phyloP scores from a whole-genome alignment of 2,888 invertebrate genomes.

The Rugalucina vietnamica region DNA sequence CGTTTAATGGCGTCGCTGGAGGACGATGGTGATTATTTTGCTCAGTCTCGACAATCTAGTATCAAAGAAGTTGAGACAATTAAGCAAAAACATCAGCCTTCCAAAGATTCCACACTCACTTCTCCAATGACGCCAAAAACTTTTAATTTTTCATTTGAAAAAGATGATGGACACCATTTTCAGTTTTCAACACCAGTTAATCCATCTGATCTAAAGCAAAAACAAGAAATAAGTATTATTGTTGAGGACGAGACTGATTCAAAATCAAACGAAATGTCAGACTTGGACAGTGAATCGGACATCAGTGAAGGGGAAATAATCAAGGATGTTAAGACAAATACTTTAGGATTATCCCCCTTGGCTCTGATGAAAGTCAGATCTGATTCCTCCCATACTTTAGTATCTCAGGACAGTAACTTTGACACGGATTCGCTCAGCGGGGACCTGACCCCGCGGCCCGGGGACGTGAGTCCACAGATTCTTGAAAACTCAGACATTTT shows the following conservation, averaged over 20 bases:
- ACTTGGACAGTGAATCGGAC: neutral
- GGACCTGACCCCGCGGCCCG: conserved; percentile 42
- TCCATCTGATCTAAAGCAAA: neutral
- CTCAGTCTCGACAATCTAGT: conserved; percentile 25
- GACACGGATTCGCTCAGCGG: conserved; percentile 42
- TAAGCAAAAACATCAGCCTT: conserved; percentile 43
- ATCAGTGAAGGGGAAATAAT: neutral
- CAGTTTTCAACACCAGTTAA: conserved; percentile 31
- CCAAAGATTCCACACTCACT: conserved; percentile 54
- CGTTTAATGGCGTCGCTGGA: conserved; percentile 56
- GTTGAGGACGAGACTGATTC: conserved; percentile 43
- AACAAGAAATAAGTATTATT: conserved; percentile 45
- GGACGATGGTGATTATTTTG: conserved; percentile 70
- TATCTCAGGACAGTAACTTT: conserved; percentile 41
- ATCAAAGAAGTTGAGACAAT: conserved; percentile 18
- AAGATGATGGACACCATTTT: conserved; percentile 47
- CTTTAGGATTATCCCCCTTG: neutral
- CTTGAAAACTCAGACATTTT: conserved; percentile 7
- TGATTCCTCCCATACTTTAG: conserved; percentile 65
- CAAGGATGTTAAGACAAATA: neutral
- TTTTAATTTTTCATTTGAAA: conserved; percentile 48
- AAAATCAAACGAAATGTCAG: conserved; percentile 27
- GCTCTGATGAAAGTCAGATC: conserved; percentile 52
- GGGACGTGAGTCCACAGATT: conserved; percentile 35
- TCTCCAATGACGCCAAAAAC: conserved; percentile 50